A percentile compares a stretch with the other conserved stretches of the same genome.
These are phyloP conservation scores for mouse (Mus musculus) DNA, from an alignment of 2,113 vertebrate species.

Conservation along the genomic window GRCm39 chr1:170676501-170677000, in stretches of 20 bases:
- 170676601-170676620: no score
- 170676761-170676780: slow-evolving; percentile 87
- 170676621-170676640: background rate
- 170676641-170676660: background rate
- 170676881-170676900: slow-evolving; percentile 15
- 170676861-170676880: slow-evolving; percentile 27
- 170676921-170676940: background rate
- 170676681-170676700: slow-evolving; percentile 93
- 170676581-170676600: background rate
- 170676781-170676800: slow-evolving; percentile 89
- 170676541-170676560: background rate
- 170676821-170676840: background rate
- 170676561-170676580: background rate
- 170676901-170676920: background rate
- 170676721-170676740: slow-evolving; percentile 90
- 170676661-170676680: slow-evolving; percentile 6
- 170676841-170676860: background rate
- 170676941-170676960: background rate
- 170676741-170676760: slow-evolving; percentile 91
- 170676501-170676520: background rate
- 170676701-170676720: slow-evolving; percentile 86
- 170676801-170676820: background rate
- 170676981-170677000: background rate
- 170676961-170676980: background rate
- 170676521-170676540: background rate